These are phyloP conservation scores for Scaptodrosophila latifasciaeformis DNA, from an alignment of 2,888 invertebrate species.

Conservation along the genomic window DNA sequence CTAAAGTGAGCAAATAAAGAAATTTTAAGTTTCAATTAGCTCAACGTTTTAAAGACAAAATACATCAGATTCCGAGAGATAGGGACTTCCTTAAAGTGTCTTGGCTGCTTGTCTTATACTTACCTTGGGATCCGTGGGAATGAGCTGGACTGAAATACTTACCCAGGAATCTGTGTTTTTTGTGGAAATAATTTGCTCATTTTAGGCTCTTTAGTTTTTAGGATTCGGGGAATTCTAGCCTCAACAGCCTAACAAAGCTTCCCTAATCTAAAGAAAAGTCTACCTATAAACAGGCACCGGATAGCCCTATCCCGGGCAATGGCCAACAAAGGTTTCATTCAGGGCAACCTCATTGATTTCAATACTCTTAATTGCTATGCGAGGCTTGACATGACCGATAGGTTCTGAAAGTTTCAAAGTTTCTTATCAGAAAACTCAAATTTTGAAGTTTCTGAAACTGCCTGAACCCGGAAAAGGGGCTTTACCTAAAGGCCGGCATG, in stretches of 20 bases:
- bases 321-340: slow-evolving; percentile 55
- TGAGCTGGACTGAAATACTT: slow-evolving; percentile 25
- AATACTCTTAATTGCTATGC: slow-evolving; percentile 70
- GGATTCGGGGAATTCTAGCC: slow-evolving; percentile 1
- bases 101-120: too few relatives aligned
- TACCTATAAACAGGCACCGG: slow-evolving; percentile 82
- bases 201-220: slow-evolving; percentile 28
- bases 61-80: too few relatives aligned
- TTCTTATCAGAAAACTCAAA: background rate
- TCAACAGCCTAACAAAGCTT: slow-evolving; percentile 22
- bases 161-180: slow-evolving; percentile 15
- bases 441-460: slow-evolving; percentile 24
- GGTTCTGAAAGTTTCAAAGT: slow-evolving; percentile 60
- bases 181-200: slow-evolving; percentile 37
- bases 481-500: slow-evolving; percentile 84
- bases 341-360: slow-evolving; percentile 67
- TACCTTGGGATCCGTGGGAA: too few relatives aligned
- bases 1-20: slow-evolving; percentile 50
- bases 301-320: slow-evolving; percentile 84
- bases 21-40: too few relatives aligned
- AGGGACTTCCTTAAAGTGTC: too few relatives aligned
- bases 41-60: too few relatives aligned
- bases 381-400: slow-evolving; percentile 72
- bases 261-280: slow-evolving; percentile 22
- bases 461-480: slow-evolving; percentile 31